A percentile compares a stretch with the other conserved stretches of the same genome.
Evolutionary conservation across 2,797 vertebrate species (phyloP).

Genomic region (Danio choprae): DNA sequence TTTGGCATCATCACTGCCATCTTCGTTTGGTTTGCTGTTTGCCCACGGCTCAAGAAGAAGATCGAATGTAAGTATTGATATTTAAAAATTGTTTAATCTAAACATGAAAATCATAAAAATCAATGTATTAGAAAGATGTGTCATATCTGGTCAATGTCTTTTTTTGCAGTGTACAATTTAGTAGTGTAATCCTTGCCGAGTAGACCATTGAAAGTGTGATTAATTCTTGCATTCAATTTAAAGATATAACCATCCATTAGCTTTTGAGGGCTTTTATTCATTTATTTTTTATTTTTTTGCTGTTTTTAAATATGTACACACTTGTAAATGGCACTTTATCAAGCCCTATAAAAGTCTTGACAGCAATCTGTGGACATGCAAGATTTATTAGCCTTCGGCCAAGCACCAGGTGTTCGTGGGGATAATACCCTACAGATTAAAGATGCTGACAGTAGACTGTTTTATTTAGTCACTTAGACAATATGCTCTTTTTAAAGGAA

Average conservation of each 20-base stretch:
- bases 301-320: background rate
- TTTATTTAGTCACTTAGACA: constrained; percentile 1
- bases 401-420: constrained; percentile 26
- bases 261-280: background rate
- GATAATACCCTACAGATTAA: constrained; percentile 37
- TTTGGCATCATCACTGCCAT: constrained; percentile 85
- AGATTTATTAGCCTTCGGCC: constrained; percentile 33
- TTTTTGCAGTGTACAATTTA: background rate
- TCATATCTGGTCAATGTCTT: background rate
- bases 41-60: constrained; percentile 95
- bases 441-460: constrained; percentile 10
- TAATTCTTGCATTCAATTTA: background rate
- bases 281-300: too few relatives aligned
- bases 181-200: background rate
- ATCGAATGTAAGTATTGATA: constrained; percentile 89
- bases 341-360: constrained; percentile 2
- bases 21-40: constrained; percentile 94
- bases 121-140: background rate
- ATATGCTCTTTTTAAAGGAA: constrained; percentile 9
- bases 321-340: background rate
- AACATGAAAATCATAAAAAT: background rate
- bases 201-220: background rate
- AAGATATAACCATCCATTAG: background rate
- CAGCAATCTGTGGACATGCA: background rate
- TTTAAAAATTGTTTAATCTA: constrained; percentile 14